Percentiles rank a stretch among this genome's conserved stretches.
Evolutionary conservation across 2,797 vertebrate species (phyloP).

Genomic region (Melanogrammus aeglefinus): DNA sequence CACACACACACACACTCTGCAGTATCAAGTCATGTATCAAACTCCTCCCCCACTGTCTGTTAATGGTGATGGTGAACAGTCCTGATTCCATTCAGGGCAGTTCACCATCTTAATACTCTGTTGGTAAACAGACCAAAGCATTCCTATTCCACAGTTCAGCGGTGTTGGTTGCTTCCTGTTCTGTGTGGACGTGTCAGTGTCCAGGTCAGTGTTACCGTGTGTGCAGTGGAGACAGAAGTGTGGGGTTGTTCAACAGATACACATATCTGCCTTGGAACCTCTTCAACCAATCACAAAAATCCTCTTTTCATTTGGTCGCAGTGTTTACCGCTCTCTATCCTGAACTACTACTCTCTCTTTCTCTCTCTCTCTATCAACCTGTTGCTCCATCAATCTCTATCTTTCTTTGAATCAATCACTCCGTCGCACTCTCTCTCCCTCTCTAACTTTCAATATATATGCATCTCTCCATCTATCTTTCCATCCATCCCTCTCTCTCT

Average conservation of each 20-base stretch:
- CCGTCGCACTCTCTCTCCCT: neutral
- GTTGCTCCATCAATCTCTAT: conserved; percentile 1
- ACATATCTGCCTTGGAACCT: neutral
- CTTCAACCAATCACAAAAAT: neutral
- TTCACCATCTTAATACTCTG: neutral
- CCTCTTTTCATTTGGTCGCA: too few species aligned
- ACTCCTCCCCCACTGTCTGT: conserved; percentile 19
- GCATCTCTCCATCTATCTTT: neutral
- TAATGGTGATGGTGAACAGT: neutral
- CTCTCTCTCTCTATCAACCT: neutral
- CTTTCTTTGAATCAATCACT: neutral
- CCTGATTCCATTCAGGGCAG: too few species aligned
- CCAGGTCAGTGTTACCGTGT: neutral
- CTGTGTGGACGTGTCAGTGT: neutral
- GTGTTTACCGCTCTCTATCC: neutral
- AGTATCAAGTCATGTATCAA: neutral
- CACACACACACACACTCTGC: neutral
- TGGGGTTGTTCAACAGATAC: neutral
- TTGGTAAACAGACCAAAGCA: neutral
- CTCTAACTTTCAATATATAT: too few species aligned
- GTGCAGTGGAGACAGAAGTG: neutral
- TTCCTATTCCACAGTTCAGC: neutral
- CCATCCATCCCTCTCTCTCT: neutral
- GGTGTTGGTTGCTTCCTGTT: neutral
- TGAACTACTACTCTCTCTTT: too few species aligned